Percentiles rank a stretch among this genome's conserved stretches.
phyloP scores from a whole-genome alignment of 2,113 vertebrate species.

The Leptobrachium leishanense region DNA sequence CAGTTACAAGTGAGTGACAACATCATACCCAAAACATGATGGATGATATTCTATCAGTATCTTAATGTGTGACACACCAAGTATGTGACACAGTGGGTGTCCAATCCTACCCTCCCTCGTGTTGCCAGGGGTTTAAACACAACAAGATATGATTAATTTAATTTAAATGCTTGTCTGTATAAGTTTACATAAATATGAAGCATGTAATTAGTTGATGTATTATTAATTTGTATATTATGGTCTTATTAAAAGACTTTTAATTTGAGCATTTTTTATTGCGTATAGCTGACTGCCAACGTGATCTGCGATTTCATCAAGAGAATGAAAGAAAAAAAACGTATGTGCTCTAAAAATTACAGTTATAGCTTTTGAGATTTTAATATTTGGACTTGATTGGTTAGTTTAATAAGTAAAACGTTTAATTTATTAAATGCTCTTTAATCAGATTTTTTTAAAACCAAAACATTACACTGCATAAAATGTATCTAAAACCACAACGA shows the following conservation, averaged over 20 bases:
- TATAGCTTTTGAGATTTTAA: too few relatives aligned
- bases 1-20: constrained; percentile 66
- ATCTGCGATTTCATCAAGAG: constrained; percentile 8
- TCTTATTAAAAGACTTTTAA: constrained; percentile 43
- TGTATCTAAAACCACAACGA: too few relatives aligned
- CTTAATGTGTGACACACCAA: constrained; percentile 55
- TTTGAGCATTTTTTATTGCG: constrained; percentile 25
- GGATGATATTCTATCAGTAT: constrained; percentile 51
- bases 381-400: too few relatives aligned
- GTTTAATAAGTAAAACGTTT: too few relatives aligned
- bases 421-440: too few relatives aligned
- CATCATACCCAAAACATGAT: constrained; percentile 57
- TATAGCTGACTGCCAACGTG: constrained; percentile 20
- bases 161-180: constrained; percentile 57
- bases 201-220: constrained; percentile 51
- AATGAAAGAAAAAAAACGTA: constrained; percentile 3
- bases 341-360: too few relatives aligned
- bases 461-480: too few relatives aligned
- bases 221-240: constrained; percentile 42
- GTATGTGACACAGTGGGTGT: constrained; percentile 61
- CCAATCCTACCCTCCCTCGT: constrained; percentile 55
- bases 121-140: constrained; percentile 56
- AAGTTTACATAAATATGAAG: constrained; percentile 55
- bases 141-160: constrained; percentile 63
- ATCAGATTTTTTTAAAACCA: too few relatives aligned